Evolutionary conservation across 2,797 vertebrate species (phyloP).

Genomic region (Champsocephalus gunnari): DNA sequence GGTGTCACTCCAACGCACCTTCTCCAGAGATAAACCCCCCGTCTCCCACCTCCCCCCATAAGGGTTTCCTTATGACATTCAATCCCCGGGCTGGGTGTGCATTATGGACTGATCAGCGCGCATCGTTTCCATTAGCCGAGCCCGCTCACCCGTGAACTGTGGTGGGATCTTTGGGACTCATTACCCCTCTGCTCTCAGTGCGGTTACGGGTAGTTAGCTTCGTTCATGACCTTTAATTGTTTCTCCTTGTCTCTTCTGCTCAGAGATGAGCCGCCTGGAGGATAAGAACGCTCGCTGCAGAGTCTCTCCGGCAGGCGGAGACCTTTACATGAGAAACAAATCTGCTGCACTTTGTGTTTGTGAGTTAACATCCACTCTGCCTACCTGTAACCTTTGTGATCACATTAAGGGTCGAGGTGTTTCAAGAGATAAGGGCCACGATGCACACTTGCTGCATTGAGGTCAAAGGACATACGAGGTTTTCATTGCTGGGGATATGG

Average conservation of each 20-base stretch:
- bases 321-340: constrained; percentile 44
- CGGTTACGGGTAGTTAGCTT: constrained; percentile 73
- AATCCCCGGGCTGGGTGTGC: constrained; percentile 66
- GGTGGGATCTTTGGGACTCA: constrained; percentile 70
- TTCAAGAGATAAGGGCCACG: neutral
- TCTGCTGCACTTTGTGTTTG: neutral
- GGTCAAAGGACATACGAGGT: constrained; percentile 1
- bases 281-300: constrained; percentile 5
- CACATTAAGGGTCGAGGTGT: neutral
- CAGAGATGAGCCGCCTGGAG: constrained; percentile 37
- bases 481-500: constrained; percentile 16
- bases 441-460: neutral
- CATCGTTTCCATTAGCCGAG: constrained; percentile 78
- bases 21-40: constrained; percentile 40
- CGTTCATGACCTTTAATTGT: constrained; percentile 72
- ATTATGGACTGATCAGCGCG: constrained; percentile 79
- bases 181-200: constrained; percentile 67
- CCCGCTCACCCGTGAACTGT: constrained; percentile 76
- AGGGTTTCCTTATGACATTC: constrained; percentile 75
- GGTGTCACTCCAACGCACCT: constrained; percentile 72
- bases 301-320: constrained; percentile 69
- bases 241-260: constrained; percentile 68
- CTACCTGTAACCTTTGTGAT: neutral
- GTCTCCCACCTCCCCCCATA: constrained; percentile 39
- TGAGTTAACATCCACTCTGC: constrained; percentile 5